Percentiles rank a stretch among this genome's conserved stretches.
phyloP scores from a whole-genome alignment of 2,888 invertebrate species.

The Trichogramma evanescens region DNA sequence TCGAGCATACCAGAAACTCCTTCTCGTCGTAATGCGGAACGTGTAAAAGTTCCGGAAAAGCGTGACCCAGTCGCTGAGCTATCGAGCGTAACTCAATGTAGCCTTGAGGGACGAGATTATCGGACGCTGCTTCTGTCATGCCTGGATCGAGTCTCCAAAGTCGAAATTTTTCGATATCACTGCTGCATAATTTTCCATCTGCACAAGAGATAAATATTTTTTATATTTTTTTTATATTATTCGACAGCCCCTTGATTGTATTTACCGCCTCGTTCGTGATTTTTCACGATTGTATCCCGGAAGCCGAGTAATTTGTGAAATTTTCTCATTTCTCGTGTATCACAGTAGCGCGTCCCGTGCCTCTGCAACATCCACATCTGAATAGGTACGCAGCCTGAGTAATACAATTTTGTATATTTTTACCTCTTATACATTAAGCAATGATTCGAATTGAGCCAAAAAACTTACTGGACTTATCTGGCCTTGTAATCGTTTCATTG shows the following conservation, averaged over 20 bases:
- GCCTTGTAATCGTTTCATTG: background rate
- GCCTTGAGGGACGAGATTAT: slow-evolving; percentile 56
- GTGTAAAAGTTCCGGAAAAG: slow-evolving; percentile 56
- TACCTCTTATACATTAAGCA: background rate
- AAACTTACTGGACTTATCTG: background rate
- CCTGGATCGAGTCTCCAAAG: slow-evolving; percentile 60
- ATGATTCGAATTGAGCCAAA: background rate
- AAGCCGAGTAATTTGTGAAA: slow-evolving; percentile 55
- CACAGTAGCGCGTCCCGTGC: slow-evolving; percentile 65
- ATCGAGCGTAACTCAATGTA: slow-evolving; percentile 57
- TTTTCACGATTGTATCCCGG: slow-evolving; percentile 57
- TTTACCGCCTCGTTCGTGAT: slow-evolving; percentile 54
- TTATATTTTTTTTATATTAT: background rate
- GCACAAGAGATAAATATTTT: background rate
- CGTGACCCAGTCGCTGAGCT: slow-evolving; percentile 58
- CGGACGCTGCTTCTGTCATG: slow-evolving; percentile 53
- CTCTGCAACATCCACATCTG: slow-evolving; percentile 68
- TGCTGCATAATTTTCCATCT: slow-evolving; percentile 50
- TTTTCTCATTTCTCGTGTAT: slow-evolving; percentile 50
- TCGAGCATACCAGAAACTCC: background rate
- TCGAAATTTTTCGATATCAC: slow-evolving; percentile 59
- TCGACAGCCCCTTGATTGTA: background rate
- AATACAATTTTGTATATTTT: background rate
- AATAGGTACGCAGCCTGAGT: slow-evolving; percentile 61
- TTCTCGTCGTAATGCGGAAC: slow-evolving; percentile 9